These are phyloP conservation scores for Lasius fuliginosus DNA, from an alignment of 2,888 invertebrate species.

Conservation along the genomic window DNA sequence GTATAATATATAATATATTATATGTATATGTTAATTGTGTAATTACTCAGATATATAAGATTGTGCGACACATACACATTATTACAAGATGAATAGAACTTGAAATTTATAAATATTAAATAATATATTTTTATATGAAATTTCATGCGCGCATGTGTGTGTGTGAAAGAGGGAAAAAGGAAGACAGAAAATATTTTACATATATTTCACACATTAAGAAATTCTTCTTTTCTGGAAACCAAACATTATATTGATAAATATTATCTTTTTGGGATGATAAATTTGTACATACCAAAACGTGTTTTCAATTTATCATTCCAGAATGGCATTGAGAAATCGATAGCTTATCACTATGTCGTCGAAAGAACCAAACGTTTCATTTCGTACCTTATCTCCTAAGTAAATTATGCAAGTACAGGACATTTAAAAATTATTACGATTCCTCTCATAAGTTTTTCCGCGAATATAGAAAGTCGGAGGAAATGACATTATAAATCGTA, in stretches of 20 bases:
- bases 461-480: background rate
- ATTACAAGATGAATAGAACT: background rate
- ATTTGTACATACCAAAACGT: background rate
- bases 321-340: slow-evolving; percentile 35
- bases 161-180: background rate
- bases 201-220: background rate
- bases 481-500: background rate
- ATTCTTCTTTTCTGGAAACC: slow-evolving; percentile 10
- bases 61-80: background rate
- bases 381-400: slow-evolving; percentile 4
- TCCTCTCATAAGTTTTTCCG: background rate
- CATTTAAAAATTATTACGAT: background rate
- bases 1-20: background rate
- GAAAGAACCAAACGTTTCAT: background rate
- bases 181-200: background rate
- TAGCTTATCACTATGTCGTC: slow-evolving; percentile 29
- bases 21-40: background rate
- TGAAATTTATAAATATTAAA: background rate
- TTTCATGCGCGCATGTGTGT: background rate
- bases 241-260: slow-evolving; percentile 1
- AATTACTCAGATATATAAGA: background rate
- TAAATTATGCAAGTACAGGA: slow-evolving; percentile 3
- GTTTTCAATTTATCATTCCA: slow-evolving; percentile 16
- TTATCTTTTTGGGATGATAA: slow-evolving; percentile 7
- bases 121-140: background rate